phyloP scores from a whole-genome alignment of 2,113 vertebrate genomes.

The Upupa epops region DNA sequence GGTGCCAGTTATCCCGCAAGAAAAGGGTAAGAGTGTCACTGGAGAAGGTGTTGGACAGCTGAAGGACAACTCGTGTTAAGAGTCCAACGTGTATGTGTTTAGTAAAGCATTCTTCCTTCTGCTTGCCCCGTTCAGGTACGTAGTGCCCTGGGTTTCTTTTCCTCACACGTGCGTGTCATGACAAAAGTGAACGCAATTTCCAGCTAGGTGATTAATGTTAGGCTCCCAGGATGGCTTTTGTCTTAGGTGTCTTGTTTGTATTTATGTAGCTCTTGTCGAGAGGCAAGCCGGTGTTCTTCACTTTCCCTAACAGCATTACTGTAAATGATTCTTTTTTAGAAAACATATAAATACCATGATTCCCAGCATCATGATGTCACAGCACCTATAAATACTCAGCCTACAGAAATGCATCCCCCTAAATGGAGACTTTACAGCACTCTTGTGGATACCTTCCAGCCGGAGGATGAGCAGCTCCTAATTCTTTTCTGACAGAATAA shows the following conservation, averaged over 20 bases:
- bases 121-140: background rate
- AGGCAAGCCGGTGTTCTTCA: constrained; percentile 22
- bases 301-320: constrained; percentile 62
- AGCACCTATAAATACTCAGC: constrained; percentile 73
- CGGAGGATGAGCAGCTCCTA: constrained; percentile 48
- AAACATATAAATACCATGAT: constrained; percentile 72
- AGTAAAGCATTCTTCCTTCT: background rate
- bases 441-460: constrained; percentile 62
- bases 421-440: constrained; percentile 70
- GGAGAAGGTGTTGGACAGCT: background rate
- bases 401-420: constrained; percentile 62
- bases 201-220: background rate
- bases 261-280: constrained; percentile 12
- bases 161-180: background rate
- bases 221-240: background rate
- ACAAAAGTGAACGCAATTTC: background rate
- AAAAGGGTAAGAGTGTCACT: background rate
- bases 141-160: background rate
- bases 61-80: background rate
- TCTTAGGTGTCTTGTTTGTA: background rate
- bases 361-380: constrained; percentile 75
- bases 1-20: background rate
- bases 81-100: background rate
- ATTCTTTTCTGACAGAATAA: constrained; percentile 63
- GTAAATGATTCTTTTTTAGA: constrained; percentile 69